Percentiles rank a stretch among this genome's conserved stretches.
Evolutionary conservation across 2,113 vertebrate species (phyloP).

Genomic region (Bambusicola thoracicus): DNA sequence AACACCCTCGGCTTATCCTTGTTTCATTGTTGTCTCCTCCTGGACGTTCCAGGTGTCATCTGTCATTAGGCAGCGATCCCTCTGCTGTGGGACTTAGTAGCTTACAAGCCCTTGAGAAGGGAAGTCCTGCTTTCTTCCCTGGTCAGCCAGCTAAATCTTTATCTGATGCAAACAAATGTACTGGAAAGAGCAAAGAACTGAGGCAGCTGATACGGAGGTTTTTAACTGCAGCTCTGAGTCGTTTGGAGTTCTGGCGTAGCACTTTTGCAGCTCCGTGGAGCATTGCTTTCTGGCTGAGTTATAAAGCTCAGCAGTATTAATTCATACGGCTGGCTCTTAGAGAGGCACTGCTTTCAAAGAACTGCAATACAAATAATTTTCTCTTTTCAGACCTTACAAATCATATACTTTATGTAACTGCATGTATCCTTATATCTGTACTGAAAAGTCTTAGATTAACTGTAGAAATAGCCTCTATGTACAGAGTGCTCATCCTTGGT

Average conservation of each 20-base stretch:
- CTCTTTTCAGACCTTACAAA: background rate
- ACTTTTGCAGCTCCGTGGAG: background rate
- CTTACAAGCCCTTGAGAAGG: background rate
- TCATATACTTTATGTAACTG: background rate
- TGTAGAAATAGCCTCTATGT: background rate
- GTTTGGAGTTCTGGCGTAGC: background rate
- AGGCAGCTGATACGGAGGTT: background rate
- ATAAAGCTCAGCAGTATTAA: background rate
- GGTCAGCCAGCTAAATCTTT: background rate
- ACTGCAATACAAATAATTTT: background rate
- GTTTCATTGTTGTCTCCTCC: background rate
- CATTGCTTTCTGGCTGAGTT: background rate
- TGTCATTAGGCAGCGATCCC: background rate
- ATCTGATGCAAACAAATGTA: background rate
- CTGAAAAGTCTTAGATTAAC: background rate
- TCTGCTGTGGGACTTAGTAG: background rate
- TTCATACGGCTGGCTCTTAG: background rate
- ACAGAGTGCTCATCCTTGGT: background rate
- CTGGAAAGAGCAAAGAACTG: background rate
- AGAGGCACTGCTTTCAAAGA: background rate
- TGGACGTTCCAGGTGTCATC: background rate
- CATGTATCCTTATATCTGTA: background rate
- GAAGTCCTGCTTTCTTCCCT: background rate
- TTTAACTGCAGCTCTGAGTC: background rate
- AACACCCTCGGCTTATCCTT: background rate